Percentiles rank a stretch among this genome's conserved stretches.
Conservation (phyloP, 1,140 invertebrate genomes). For the Plectus sambesii region DNA sequence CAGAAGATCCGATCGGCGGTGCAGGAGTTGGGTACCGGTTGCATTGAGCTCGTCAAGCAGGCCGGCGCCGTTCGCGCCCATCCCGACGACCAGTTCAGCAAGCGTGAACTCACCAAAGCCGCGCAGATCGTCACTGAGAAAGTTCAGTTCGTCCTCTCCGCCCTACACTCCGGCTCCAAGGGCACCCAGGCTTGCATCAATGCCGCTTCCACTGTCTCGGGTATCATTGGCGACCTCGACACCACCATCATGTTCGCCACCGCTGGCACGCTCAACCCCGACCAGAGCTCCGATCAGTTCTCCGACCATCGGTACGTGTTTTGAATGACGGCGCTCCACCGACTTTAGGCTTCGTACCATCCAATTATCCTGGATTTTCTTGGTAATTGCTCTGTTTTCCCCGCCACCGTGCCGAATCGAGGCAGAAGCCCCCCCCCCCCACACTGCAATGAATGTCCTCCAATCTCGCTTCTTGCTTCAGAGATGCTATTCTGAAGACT, state of each 20-base stretch:
- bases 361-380: constrained; percentile 2
- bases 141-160: constrained; percentile 76
- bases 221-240: constrained; percentile 92
- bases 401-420: no score
- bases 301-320: constrained; percentile 53
- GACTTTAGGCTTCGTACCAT: constrained; percentile 1
- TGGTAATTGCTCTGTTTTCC: no score
- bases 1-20: constrained; percentile 53
- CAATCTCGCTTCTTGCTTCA: no score
- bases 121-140: constrained; percentile 69
- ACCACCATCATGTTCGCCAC: constrained; percentile 99
- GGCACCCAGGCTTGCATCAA: constrained; percentile 96
- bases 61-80: constrained; percentile 65
- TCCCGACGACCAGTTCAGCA: constrained; percentile 59
- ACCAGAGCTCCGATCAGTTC: constrained; percentile 77
- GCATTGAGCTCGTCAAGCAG: constrained; percentile 64
- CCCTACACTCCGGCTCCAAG: constrained; percentile 73
- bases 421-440: no score
- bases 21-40: constrained; percentile 70
- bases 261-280: constrained; percentile 85
- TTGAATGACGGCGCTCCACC: background rate
- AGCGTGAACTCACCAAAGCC: constrained; percentile 68
- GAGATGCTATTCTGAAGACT: constrained; percentile 90
- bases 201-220: constrained; percentile 89
- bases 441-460: no score